Base-by-base conservation (phyloP, 2,113 vertebrate genomes). In the Ictalurus punctatus region DNA sequence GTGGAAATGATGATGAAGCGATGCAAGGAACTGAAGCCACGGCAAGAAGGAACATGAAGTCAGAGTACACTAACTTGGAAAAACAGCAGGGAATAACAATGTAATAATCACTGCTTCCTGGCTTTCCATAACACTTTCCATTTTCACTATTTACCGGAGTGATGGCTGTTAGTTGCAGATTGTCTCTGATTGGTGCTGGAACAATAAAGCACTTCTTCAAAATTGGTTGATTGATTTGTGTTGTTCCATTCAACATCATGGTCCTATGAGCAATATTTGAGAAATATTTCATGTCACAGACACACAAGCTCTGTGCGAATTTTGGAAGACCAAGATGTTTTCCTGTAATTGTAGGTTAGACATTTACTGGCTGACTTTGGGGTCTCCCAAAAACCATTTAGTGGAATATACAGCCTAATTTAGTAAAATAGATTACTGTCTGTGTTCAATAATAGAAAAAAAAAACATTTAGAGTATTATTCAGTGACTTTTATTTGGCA, bases 21-120 rank as follows among this genome's bases (percentile, higher is more conserved):
- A 78, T 37, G 54, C 44, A 44, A 78, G 59, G 56, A 83, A 83
- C 81, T 63, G 37, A 78, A 78, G 54, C 54, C 23, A 78, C 14
- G 12, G 74, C 54, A 78, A 86, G 56, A 86, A 79, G 71, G 85
- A 78, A 78, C 85, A 78, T 78, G 85, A 78, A 61, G 71, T 73
- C 85, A 86, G 84, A 21, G 63, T 17, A 73, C n/a, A 69, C 65
- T 25, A 48, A 73, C 48, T 85, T 16, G 19, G 30, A 63, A 61
- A 83, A 83, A 86, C 54, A 78, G 73, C 85, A 44, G 56, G 56
- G 19, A 44, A 86, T 78, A 61, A 78, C 73, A 76, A 61, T 78
- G 37, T 48, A 78, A 48, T 86, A 63, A 48, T 86, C 56, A 44
- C 34, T 25, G 30, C 63, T 78, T 86, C 56, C 56, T 86, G 85